These are phyloP conservation scores for Sinodicranocentrus sp. DNA, from an alignment of 2,888 invertebrate species.

Conservation along the genomic window DNA sequence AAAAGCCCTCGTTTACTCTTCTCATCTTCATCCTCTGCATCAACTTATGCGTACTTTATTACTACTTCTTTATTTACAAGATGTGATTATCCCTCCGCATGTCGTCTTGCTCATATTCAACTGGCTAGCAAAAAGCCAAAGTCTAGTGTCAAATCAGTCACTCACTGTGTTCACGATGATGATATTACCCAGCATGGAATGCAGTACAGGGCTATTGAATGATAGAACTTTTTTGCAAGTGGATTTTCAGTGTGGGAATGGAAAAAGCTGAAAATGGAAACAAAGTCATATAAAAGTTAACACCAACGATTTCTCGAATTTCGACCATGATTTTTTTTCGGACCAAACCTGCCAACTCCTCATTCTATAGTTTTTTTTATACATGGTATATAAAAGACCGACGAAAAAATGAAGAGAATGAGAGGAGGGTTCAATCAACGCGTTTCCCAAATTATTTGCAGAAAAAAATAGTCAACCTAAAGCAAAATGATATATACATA, in stretches of 20 bases:
- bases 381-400: too few species aligned
- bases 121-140: neutral
- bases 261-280: constrained; percentile 3
- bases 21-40: neutral
- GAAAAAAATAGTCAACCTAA: too few species aligned
- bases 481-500: too few species aligned
- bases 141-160: constrained; percentile 45
- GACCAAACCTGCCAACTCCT: too few species aligned
- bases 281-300: constrained; percentile 3
- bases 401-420: too few species aligned
- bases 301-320: constrained; percentile 18
- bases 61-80: neutral
- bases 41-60: constrained; percentile 8
- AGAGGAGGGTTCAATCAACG: neutral
- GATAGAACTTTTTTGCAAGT: neutral
- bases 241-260: neutral
- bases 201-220: neutral
- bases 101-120: constrained; percentile 3
- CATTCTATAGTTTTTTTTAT: too few species aligned
- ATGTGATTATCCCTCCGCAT: constrained; percentile 6
- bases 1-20: neutral
- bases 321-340: neutral
- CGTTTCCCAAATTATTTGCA: neutral
- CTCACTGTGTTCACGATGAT: constrained; percentile 3
- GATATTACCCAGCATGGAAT: neutral